Base-by-base conservation (phyloP, 2,888 invertebrate genomes). In the Thera britannica region DNA sequence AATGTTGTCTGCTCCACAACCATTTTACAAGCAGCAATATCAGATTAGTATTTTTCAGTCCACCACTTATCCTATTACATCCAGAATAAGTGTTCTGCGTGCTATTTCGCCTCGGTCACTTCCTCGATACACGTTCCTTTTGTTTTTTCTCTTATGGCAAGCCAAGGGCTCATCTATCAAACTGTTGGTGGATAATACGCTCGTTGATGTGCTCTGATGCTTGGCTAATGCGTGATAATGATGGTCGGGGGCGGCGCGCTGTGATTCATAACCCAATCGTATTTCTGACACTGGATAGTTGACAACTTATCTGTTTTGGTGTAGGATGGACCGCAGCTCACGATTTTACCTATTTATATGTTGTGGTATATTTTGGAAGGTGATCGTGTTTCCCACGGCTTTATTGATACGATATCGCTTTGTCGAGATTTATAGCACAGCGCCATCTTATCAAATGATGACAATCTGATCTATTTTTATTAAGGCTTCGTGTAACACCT, bases 161-260 rank as follows among this genome's bases (percentile, higher is more conserved):
- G 64, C 62, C 70, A 71, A 62, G 67, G 67, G 70, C 67, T 70
- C 69, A 75, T 75, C 74, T 67, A 74, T 75, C 75, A 70, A 61
- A 66, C 55, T 64, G 70, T 69, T 72, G 70, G 68, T 67, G 73
- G 63, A 70, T 72, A 80, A 78, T 73, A 72, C 67, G 69, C 72
- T 75, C 76, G 78, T 73, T 77, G 79, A 78, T 78, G 77, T 71
- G 79, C 77, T 79, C 79, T 80, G 83, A 85, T 83, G 83, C 79
- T 79, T 74, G 71, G 74, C 76, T 85, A 83, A 83, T 84, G 84
- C 69, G 79, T 72, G 74, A 77, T 83, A 79, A 84, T 83, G 73
- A 69, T 70, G 71, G 68, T 64, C 58, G 52, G 72, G 72, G 71
- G 72, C 73, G 76, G 62, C 65, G 63, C 67, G 65, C 70, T 51